A percentile compares a stretch with the other conserved stretches of the same genome.
These are phyloP conservation scores for Cassiopea andromeda DNA, from an alignment of 30 jellyfish, hydroid and myxozoan genomes.

Conservation along the genomic window DNA sequence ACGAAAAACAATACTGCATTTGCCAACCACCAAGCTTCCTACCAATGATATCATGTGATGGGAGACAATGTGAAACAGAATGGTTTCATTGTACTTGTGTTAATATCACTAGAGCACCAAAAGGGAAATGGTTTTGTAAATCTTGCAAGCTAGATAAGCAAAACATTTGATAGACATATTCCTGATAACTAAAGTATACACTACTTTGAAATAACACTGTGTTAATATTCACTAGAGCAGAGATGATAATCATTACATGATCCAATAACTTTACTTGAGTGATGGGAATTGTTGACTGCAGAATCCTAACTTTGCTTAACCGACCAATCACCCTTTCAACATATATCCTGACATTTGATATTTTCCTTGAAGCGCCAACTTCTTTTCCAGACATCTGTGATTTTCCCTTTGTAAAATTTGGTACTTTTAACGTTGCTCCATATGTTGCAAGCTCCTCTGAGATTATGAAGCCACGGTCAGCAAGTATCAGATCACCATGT, in stretches of 20 bases:
- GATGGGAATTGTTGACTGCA: constrained; percentile 49
- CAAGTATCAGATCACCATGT: constrained; percentile 68
- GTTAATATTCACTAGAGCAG: constrained; percentile 62
- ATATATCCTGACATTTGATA: constrained; percentile 79
- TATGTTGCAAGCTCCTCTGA: constrained; percentile 60
- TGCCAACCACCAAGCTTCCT: constrained; percentile 35
- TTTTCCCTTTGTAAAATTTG: constrained; percentile 75
- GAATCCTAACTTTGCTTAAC: constrained; percentile 45
- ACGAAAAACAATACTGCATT: constrained; percentile 24
- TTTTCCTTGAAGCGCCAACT: constrained; percentile 50
- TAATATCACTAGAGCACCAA: constrained; percentile 36
- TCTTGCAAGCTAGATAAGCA: background rate
- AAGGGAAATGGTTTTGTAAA: constrained; percentile 38
- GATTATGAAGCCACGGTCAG: constrained; percentile 65
- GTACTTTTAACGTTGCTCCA: constrained; percentile 71
- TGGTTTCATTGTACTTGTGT: constrained; percentile 46
- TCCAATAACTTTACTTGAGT: constrained; percentile 70
- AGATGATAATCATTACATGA: constrained; percentile 37
- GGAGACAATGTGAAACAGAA: constrained; percentile 27
- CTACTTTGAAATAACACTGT: constrained; percentile 36
- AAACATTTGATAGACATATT: background rate
- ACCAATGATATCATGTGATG: constrained; percentile 31
- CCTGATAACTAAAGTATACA: background rate
- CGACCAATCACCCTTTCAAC: constrained; percentile 79
- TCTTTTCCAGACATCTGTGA: constrained; percentile 68